Conservation (phyloP, 2,797 vertebrate genomes). For the Enteromius radiatus region DNA sequence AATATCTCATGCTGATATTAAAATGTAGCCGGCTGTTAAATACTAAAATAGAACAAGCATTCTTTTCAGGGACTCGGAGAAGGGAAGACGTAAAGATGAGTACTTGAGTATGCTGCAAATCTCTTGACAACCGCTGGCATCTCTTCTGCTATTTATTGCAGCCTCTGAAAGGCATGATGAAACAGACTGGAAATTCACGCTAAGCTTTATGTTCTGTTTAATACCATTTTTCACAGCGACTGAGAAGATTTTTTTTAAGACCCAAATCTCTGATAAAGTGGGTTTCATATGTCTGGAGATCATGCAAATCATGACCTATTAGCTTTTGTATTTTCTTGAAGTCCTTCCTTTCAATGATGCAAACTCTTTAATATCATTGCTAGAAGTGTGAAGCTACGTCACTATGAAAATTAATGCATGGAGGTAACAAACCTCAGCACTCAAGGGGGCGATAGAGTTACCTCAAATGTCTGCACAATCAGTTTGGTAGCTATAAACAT, state of each 20-base stretch:
- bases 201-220: constrained; percentile 42
- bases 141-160: constrained; percentile 29
- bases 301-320: constrained; percentile 39
- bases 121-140: constrained; percentile 39
- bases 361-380: constrained; percentile 9
- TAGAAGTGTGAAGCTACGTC: neutral
- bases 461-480: neutral
- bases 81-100: constrained; percentile 34
- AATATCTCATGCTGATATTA: constrained; percentile 21
- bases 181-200: constrained; percentile 35
- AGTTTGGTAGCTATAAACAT: constrained; percentile 11
- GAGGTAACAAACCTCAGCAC: constrained; percentile 7
- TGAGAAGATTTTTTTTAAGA: constrained; percentile 21
- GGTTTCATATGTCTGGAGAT: constrained; percentile 28
- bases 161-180: constrained; percentile 42
- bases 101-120: constrained; percentile 29
- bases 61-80: constrained; percentile 23
- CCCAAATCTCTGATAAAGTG: constrained; percentile 32
- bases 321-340: constrained; percentile 13
- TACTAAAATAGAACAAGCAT: constrained; percentile 37
- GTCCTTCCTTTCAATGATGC: constrained; percentile 18
- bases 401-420: neutral
- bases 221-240: constrained; percentile 24
- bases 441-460: neutral
- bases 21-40: constrained; percentile 37